Percentiles rank a stretch among this genome's conserved stretches.
Evolutionary conservation across 2,888 invertebrate genomes (phyloP).

Genomic region (Oegoconia quadripuncta): DNA sequence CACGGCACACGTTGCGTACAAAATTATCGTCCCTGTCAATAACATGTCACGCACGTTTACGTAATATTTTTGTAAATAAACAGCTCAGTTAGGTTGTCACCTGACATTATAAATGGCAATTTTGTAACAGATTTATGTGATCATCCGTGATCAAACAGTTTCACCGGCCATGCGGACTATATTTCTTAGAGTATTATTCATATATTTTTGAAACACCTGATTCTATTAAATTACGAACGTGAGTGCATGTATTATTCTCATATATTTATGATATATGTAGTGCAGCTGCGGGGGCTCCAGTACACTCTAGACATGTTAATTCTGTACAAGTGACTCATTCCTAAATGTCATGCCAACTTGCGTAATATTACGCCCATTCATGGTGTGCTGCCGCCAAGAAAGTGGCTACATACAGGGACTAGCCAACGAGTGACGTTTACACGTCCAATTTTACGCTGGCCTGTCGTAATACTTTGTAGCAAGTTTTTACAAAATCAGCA

Average conservation of each 20-base stretch:
- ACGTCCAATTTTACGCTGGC: too few relatives aligned
- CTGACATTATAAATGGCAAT: constrained; percentile 4
- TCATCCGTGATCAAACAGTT: constrained; percentile 1
- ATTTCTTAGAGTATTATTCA: constrained; percentile 1
- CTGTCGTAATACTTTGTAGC: too few relatives aligned
- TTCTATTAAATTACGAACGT: constrained; percentile 12
- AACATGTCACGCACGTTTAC: too few relatives aligned
- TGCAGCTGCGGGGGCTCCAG: constrained; percentile 51
- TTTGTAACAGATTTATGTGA: not conserved
- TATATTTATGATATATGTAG: constrained; percentile 40
- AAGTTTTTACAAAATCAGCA: too few relatives aligned
- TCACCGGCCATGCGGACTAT: not conserved
- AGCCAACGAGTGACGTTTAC: too few relatives aligned
- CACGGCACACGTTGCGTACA: not conserved
- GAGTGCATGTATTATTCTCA: constrained; percentile 9
- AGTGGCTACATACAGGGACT: constrained; percentile 8
- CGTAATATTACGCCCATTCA: constrained; percentile 63
- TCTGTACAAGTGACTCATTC: constrained; percentile 60
- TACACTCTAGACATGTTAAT: constrained; percentile 55
- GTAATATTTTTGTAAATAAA: constrained; percentile 1
- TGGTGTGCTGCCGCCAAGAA: constrained; percentile 47
- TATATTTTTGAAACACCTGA: constrained; percentile 12
- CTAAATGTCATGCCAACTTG: constrained; percentile 51
- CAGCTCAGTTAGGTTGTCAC: not conserved
- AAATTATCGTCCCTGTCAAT: constrained; percentile 7